Evolutionary conservation across 1,140 invertebrate species (phyloP), one percentile per base, ranked within the genome.

Genomic region (Drosophila elegans): DNA sequence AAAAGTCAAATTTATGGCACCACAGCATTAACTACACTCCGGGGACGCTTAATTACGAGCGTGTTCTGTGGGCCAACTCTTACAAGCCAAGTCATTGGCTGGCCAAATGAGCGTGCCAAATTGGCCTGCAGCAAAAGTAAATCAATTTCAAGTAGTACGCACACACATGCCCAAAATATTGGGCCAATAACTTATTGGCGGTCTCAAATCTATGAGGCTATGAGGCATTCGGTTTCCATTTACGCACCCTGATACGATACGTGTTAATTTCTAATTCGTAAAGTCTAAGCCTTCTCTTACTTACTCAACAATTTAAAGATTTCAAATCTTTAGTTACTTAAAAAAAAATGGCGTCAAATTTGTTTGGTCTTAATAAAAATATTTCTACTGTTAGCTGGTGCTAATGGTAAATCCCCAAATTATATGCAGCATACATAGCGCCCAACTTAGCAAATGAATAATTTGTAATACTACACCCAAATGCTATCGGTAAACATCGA

Each of bases 21-120:
- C 39, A 57, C 48, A 76, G 46, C 62, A 80, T 77, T 83, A 85
- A 84, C 78, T 80, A 74, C 78, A 81, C 81, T 59, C 63, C 34
- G 63, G 81, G 67, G 78, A 85, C 78, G 74, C 78, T 86, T 86
- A 85, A 81, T 85, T 86, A 81, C 82, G 62, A 78, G 36, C 72
- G 68, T 63, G 48, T 53, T 73, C 12, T 63, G 73, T 60, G 63
- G 64, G 79, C 61, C 61, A 73, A 63, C 55, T 68, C 60, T 55
- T 80, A 60, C 63, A 39, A 44, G 61, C 61, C 61, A 74, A 59
- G 61, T 49, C 61, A 51, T 63, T 54, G 51, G 39, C 39, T 73
- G 81, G 72, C 36, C 62, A 77, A 80, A 64, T 74, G 59, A 68
- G 63, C 78, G 81, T 74, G 77, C 67, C 78, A 74, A 85, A 86